These are phyloP conservation scores for Sus cebifrons DNA, from an alignment of 2,797 vertebrate genomes.

Conservation along the genomic window DNA sequence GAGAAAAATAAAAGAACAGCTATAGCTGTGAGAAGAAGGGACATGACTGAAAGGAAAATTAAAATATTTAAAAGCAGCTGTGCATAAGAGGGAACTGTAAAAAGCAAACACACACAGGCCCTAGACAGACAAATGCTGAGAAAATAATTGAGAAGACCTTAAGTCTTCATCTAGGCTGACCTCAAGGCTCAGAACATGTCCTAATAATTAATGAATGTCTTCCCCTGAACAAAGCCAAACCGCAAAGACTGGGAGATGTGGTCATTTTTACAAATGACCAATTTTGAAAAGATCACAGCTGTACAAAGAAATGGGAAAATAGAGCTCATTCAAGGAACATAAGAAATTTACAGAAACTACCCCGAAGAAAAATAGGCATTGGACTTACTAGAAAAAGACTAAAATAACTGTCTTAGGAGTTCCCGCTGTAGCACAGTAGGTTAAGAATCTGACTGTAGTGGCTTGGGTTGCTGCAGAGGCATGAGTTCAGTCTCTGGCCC, in stretches of 20 bases:
- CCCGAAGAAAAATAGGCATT: background rate
- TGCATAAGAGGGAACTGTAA: background rate
- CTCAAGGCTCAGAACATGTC: conserved; percentile 1
- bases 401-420: background rate
- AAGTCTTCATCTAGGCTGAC: conserved; percentile 9
- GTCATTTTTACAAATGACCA: background rate
- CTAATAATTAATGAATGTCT: conserved; percentile 41
- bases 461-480: too few species aligned
- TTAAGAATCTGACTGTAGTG: too few species aligned
- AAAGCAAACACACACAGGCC: background rate
- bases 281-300: conserved; percentile 29
- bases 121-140: background rate
- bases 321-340: background rate
- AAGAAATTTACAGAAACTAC: conserved; percentile 38
- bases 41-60: conserved; percentile 3
- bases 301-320: background rate
- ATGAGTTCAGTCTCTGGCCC: too few species aligned
- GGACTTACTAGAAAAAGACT: background rate
- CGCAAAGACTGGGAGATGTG: background rate
- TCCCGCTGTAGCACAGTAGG: too few species aligned
- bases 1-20: background rate
- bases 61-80: conserved; percentile 25
- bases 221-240: background rate
- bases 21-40: conserved; percentile 22
- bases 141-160: conserved; percentile 41